Conservation (phyloP, 2,113 vertebrate species). For the Dunckerocampus dactyliophorus region DNA sequence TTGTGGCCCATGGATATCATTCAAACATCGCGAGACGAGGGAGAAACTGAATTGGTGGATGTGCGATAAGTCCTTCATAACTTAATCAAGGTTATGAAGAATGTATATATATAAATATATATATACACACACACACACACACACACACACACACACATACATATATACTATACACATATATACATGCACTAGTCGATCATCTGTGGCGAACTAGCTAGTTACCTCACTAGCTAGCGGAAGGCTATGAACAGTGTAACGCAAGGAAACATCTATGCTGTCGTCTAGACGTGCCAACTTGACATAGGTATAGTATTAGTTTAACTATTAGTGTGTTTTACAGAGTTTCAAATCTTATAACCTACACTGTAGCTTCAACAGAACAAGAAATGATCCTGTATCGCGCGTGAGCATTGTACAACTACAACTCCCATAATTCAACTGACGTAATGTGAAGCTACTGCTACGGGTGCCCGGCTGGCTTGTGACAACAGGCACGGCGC, state of each 20-base stretch:
- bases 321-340: neutral
- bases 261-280: neutral
- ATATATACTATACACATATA: neutral
- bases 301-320: neutral
- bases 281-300: neutral
- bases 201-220: neutral
- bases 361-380: neutral
- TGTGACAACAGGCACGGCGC: conserved; percentile 71
- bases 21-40: neutral
- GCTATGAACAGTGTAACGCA: neutral
- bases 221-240: neutral
- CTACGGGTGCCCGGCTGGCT: conserved; percentile 72
- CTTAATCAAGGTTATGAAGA: neutral
- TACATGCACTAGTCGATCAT: neutral
- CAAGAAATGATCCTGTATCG: neutral
- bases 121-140: neutral
- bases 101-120: neutral
- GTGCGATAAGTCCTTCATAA: neutral
- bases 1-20: too few species aligned
- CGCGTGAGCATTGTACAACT: conserved; percentile 46
- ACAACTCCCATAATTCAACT: conserved; percentile 67
- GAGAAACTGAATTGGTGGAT: neutral
- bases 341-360: neutral
- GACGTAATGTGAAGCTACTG: conserved; percentile 39
- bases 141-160: neutral